phyloP scores from a whole-genome alignment of 2,797 vertebrate genomes.

The Epinephelus coioides region DNA sequence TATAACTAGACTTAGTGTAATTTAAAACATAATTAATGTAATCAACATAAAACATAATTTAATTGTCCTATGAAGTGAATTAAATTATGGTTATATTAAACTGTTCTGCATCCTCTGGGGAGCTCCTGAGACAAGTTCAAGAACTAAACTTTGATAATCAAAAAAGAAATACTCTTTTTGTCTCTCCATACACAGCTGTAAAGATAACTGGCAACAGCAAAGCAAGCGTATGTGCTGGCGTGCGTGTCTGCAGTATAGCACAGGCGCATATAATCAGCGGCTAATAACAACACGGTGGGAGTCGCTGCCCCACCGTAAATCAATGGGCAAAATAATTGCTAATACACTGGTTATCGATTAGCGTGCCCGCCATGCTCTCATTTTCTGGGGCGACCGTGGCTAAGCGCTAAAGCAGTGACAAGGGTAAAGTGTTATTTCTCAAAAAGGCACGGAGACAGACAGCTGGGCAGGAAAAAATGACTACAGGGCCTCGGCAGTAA shows the following conservation, averaged over 20 bases:
- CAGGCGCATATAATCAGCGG: constrained; percentile 96
- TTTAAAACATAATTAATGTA: neutral
- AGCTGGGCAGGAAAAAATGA: constrained; percentile 95
- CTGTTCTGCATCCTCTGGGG: neutral
- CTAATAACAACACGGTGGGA: constrained; percentile 97
- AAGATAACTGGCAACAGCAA: constrained; percentile 69
- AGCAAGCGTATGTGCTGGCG: constrained; percentile 17
- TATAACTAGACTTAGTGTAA: neutral
- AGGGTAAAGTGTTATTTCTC: constrained; percentile 99
- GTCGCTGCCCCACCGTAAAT: constrained; percentile 95
- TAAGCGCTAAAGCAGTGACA: constrained; percentile 98
- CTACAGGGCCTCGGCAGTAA: constrained; percentile 93
- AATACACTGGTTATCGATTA: constrained; percentile 99
- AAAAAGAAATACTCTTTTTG: constrained; percentile 11
- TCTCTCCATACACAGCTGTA: constrained; percentile 26
- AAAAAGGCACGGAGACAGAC: constrained; percentile 94
- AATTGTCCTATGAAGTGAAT: neutral
- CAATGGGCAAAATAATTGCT: constrained; percentile 99
- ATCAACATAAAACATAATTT: neutral
- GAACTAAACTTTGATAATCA: constrained; percentile 8
- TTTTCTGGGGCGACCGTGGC: constrained; percentile 91
- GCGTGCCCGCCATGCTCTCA: constrained; percentile 90
- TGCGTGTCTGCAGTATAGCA: constrained; percentile 75
- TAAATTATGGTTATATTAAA: neutral
- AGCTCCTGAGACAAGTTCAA: constrained; percentile 1